These are phyloP conservation scores for Pseudocheirus occidentalis DNA, from an alignment of 2,797 vertebrate species.

Conservation along the genomic window DNA sequence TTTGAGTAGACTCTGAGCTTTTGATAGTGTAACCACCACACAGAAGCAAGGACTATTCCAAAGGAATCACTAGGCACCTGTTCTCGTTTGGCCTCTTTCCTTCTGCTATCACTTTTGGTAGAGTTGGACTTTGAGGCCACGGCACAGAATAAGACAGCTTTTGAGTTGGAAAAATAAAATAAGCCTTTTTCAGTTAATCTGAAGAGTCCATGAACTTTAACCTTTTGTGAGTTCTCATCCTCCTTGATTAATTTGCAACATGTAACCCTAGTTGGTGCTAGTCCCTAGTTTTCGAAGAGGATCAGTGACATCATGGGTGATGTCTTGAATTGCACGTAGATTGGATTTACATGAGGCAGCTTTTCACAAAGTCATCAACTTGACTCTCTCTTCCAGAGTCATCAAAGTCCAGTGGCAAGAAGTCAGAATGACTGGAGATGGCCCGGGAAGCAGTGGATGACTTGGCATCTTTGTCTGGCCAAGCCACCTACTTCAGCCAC, in stretches of 20 bases:
- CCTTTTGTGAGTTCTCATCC: neutral
- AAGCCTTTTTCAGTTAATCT: neutral
- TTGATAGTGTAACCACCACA: neutral
- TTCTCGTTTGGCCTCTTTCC: neutral
- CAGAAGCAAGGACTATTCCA: neutral
- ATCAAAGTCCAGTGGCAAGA: neutral
- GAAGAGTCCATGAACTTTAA: neutral
- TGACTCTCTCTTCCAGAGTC: neutral
- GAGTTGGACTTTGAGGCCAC: neutral
- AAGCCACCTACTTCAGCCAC: neutral
- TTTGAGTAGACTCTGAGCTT: neutral
- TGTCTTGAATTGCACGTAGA: neutral
- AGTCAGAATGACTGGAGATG: neutral
- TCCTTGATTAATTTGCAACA: neutral
- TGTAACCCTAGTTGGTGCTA: neutral
- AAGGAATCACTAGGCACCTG: neutral
- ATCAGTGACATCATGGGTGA: neutral
- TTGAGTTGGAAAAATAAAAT: neutral
- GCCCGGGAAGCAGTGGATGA: neutral
- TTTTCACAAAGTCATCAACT: neutral
- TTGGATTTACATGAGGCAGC: neutral
- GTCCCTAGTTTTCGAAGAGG: neutral
- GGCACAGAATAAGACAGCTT: neutral
- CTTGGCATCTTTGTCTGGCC: neutral
- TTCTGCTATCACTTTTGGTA: neutral